Evolutionary conservation across 2,888 invertebrate species (phyloP), one percentile per base, ranked within the genome.

Genomic region (Macroteleia sp.): DNA sequence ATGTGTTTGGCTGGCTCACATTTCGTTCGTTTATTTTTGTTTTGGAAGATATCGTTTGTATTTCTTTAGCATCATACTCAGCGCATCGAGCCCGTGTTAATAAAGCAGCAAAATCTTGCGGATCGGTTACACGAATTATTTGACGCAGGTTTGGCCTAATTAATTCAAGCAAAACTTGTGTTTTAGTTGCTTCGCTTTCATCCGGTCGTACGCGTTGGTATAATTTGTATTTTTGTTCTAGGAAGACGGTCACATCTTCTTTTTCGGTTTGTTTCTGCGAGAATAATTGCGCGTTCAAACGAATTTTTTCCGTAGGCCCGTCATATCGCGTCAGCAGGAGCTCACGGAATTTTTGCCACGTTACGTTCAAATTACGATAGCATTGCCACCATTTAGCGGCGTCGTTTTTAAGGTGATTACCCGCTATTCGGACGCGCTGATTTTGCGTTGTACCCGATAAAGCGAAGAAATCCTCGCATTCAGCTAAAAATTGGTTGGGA

Each of bases 351-450:
- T 48, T 39, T 19, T 17, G n/a, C 69, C 57, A 57, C 1, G 50
- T 50, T 44, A 41, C 17, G 6, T 25, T 25, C 6, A 25, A 6
- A 25, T 25, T 25, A 5, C 25, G 25, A 6, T 25, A 25, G 25
- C 52, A 69, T 25, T 56, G 39, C 48, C 46, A 69, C 48, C 69
- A 69, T 28, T 39, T 69, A 2, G 22, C 62, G 1, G 62, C 62
- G 4, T 48, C 28, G 0, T 8, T n/a, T 12, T 12, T 17, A 1
- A 52, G 9, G 14, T 16, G 9, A 2, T 19, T 20, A 1, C 62
- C 46, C 4, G 46, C 61, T 1, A 28, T 20, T 30, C 25, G 30
- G 1, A n/a, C 28, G 0, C 19, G 36, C n/a, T 62, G 48, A 9
- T 20, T 39, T n/a, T 12, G n/a, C 1, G 36, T 22, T 1, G 36